phyloP scores from a whole-genome alignment of 2,888 invertebrate genomes.

The Mesochorus sp. region DNA sequence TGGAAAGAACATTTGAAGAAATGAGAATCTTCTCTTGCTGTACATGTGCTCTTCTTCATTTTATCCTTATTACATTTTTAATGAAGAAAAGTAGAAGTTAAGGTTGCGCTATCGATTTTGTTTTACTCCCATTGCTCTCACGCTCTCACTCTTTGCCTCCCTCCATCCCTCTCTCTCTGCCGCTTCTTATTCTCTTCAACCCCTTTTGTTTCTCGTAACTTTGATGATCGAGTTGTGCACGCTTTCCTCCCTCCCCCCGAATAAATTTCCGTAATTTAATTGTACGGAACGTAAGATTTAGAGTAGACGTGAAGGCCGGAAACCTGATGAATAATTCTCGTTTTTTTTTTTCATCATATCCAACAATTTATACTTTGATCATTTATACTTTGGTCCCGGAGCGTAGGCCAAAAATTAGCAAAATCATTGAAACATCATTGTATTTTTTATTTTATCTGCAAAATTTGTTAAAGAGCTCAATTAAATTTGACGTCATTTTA shows the following conservation, averaged over 20 bases:
- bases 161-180: neutral
- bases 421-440: too few relatives aligned
- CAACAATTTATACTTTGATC: too few relatives aligned
- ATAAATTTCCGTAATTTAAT: too few relatives aligned
- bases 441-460: too few relatives aligned
- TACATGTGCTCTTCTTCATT: slow-evolving; percentile 1
- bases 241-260: neutral
- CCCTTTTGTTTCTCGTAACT: neutral
- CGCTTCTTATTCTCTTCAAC: neutral
- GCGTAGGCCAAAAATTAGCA: too few relatives aligned
- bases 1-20: neutral
- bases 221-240: neutral
- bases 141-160: neutral
- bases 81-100: slow-evolving; percentile 68
- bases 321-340: too few relatives aligned
- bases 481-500: too few relatives aligned
- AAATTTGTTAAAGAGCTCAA: too few relatives aligned
- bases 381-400: too few relatives aligned
- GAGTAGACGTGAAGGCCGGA: too few relatives aligned
- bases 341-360: too few relatives aligned
- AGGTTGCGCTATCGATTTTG: slow-evolving; percentile 75
- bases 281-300: too few relatives aligned
- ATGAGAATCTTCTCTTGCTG: neutral
- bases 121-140: slow-evolving; percentile 1
- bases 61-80: slow-evolving; percentile 26